Base-by-base conservation (phyloP, 2,888 invertebrate species). In the Aphelenchoides bicaudatus region DNA sequence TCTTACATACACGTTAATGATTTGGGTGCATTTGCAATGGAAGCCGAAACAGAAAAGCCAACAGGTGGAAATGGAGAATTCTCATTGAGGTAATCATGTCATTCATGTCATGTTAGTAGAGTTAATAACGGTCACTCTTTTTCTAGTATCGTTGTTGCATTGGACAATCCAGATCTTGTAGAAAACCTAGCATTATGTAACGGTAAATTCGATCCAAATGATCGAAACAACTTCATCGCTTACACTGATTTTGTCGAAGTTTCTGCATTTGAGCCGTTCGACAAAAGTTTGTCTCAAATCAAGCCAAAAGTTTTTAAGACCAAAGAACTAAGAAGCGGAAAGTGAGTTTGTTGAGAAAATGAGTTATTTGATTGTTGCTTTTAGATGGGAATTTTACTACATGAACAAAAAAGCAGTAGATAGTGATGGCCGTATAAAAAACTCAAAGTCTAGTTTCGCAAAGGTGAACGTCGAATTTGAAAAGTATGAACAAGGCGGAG, bases 401-500 rank as follows among this genome's bases (percentile, higher is more conserved):
- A 53, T 46, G 34, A 31, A 19, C 4, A 46, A 0, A 39, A 25
- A 6, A 10, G 30, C n/a, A 13, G 37, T 1, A 60, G 61, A n/a
- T 51, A 49, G 25, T 28, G 52, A 8, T 27, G 19, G 3, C n/a
- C 10, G 3, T 10, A 49, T 37, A 10, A 49, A 39, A 16, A n/a
- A n/a, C n/a, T n/a, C n/a, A n/a, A n/a, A n/a, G n/a, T n/a, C n/a
- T n/a, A n/a, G n/a, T n/a, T n/a, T n/a, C n/a, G n/a, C n/a, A n/a
- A n/a, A 49, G 19, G 19, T n/a, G 1, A 37, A 37, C 13, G 27
- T 16, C 19, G 39, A 30, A 5, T 31, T 63, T n/a, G 29, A 48
- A 19, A 55, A 55, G 49, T 46, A 52, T 27, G 62, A 56, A 4
- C 73, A 73, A 56, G 73, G 73, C 61, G 73, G 69, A 43, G 71